These are phyloP conservation scores for Grantiella picta DNA, from an alignment of 2,113 vertebrate genomes.

Conservation along the genomic window DNA sequence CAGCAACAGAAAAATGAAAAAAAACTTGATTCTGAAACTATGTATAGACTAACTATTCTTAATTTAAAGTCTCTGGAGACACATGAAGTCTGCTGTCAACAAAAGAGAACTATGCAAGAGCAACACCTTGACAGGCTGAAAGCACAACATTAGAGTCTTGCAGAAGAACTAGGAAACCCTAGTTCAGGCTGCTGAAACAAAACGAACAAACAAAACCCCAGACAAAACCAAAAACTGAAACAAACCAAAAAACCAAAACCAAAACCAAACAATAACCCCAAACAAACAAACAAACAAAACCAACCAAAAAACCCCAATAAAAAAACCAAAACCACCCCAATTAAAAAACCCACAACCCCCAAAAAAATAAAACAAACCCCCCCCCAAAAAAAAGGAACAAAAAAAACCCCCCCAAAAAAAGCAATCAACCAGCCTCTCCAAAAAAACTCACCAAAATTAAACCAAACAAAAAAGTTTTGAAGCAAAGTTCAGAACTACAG, in stretches of 20 bases:
- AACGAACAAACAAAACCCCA: background rate
- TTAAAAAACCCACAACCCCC: background rate
- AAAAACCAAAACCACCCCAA: background rate
- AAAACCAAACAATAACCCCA: no score
- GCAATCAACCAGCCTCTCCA: background rate
- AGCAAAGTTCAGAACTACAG: background rate
- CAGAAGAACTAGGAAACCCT: background rate
- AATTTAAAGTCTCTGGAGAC: background rate
- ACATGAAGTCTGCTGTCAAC: background rate
- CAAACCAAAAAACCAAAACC: no score
- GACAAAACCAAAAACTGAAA: background rate
- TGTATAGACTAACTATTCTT: background rate
- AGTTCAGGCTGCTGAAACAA: background rate
- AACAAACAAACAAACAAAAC: background rate
- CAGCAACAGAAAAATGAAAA: background rate
- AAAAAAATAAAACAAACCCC: no score
- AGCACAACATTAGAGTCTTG: background rate
- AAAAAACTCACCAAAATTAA: background rate
- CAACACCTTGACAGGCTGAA: background rate
- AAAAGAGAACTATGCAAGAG: background rate
- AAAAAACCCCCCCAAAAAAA: background rate
- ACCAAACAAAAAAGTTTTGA: background rate
- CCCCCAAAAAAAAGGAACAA: background rate
- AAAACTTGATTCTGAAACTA: background rate
- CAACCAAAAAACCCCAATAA: background rate